Percentiles rank a stretch among this genome's conserved stretches.
phyloP scores from a whole-genome alignment of 1,140 invertebrate genomes.

The Caenorhabditis elegans region DNA sequence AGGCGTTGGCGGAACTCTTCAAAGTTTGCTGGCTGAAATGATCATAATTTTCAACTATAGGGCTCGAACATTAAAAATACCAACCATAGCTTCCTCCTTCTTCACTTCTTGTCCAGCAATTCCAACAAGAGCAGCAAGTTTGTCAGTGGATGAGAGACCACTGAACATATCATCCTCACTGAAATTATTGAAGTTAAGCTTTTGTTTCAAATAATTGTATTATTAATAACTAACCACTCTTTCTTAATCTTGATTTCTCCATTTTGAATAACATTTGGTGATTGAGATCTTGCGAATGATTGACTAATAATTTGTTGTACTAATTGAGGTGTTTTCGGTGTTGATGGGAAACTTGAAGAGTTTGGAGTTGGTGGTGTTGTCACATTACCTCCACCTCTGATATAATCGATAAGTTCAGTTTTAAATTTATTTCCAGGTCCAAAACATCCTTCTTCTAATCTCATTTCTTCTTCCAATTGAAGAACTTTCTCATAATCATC shows the following conservation, averaged over 20 bases:
- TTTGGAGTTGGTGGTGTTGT: conserved; percentile 20
- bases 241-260: background rate
- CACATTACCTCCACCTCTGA: conserved; percentile 44
- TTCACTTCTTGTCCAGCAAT: background rate
- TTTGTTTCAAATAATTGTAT: background rate
- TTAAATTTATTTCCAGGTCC: conserved; percentile 44
- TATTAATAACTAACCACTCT: background rate
- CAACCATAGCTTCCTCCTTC: background rate
- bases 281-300: conserved; percentile 2
- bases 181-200: background rate
- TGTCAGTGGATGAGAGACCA: conserved; percentile 38
- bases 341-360: background rate
- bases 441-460: conserved; percentile 45
- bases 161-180: conserved; percentile 36
- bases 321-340: conserved; percentile 35
- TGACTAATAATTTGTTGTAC: conserved; percentile 44
- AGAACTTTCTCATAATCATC: conserved; percentile 50
- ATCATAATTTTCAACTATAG: background rate
- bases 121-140: conserved; percentile 45
- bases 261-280: background rate
- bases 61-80: too few species aligned
- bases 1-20: conserved; percentile 2
- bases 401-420: conserved; percentile 42
- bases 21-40: background rate
- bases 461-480: conserved; percentile 44